Evolutionary conservation across 2,888 invertebrate species (phyloP).

Genomic region (Caenorhabditis sulstoni): DNA sequence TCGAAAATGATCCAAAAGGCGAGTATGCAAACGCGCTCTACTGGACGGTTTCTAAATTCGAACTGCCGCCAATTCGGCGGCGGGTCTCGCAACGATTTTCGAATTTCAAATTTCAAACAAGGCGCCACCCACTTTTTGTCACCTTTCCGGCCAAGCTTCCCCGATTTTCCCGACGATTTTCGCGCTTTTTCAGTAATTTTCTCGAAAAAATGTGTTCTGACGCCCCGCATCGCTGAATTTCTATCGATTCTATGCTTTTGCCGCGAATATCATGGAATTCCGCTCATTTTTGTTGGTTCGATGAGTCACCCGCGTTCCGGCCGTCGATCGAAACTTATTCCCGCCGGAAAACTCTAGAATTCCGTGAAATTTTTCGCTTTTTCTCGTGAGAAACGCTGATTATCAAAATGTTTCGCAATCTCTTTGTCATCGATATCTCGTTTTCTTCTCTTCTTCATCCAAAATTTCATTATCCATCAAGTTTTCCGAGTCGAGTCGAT

Average conservation of each 20-base stretch:
- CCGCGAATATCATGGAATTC: background rate
- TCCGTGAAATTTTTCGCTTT: no score
- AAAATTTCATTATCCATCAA: no score
- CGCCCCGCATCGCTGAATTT: background rate
- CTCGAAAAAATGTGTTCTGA: background rate
- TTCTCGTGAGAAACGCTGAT: no score
- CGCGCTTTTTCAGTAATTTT: slow-evolving; percentile 4
- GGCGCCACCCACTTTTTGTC: slow-evolving; percentile 25
- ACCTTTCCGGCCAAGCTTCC: slow-evolving; percentile 10
- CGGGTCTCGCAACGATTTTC: slow-evolving; percentile 39
- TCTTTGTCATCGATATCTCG: no score
- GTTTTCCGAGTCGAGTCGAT: no score
- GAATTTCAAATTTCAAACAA: slow-evolving; percentile 29
- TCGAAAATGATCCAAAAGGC: background rate
- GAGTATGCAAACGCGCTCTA: slow-evolving; percentile 10
- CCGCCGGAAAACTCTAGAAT: no score
- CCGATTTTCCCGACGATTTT: background rate
- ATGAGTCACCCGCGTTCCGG: no score
- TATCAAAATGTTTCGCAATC: background rate
- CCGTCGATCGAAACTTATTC: no score
- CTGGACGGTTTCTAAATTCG: slow-evolving; percentile 5
- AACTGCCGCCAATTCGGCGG: slow-evolving; percentile 8
- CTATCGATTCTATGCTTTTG: background rate
- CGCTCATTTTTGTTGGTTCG: no score
- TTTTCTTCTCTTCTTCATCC: no score